Base-by-base conservation (phyloP, 2,888 invertebrate species). In the Drosophila pseudotalamancana region DNA sequence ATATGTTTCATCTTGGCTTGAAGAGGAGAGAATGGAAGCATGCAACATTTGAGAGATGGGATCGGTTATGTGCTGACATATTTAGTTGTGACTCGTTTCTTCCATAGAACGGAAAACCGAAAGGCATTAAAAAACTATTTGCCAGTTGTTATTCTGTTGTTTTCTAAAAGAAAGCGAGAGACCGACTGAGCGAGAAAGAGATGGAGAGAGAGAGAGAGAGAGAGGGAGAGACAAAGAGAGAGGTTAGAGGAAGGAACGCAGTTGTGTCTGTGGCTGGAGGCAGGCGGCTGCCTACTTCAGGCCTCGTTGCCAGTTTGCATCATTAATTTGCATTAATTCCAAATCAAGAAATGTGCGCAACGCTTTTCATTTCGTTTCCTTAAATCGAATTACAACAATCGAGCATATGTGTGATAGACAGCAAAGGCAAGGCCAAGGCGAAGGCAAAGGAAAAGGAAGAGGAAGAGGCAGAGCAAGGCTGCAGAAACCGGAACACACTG, bases 321-420 rank as follows among this genome's bases (percentile, higher is more conserved):
- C 90, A 90, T 90, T 90, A 90, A 90, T 90, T 90, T 90, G 90
- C 89, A 90, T 90, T 90, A 90, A 90, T 90, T 90, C 90, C 90
- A 77, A 86, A 90, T 90, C 90, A 90, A 87, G 83, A 81, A 87
- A 79, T 77, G 75, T 76, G 87, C 71, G 77, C 74, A 75, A 63
- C 57, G 76, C 73, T 63, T 80, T 68, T 63, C 71, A 57, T 72
- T 71, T 57, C 49, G 61, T 72, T 72, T 60, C 59, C 57, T 81
- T 73, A 76, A 80, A 84, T 84, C 84, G 84, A 81, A 80, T 80
- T 80, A 81, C 85, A 79, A 67, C 64, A 82, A 81, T 85, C 51
- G 82, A 81, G 82, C 82, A 83, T 83, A 83, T 83, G 86, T 83
- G 77, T 74, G 78, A 69, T 70, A 69, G 64, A 39, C 62, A 66